These are phyloP conservation scores for Lepidocyrtinus sp. DNA, from an alignment of 2,888 invertebrate species.

Conservation along the genomic window DNA sequence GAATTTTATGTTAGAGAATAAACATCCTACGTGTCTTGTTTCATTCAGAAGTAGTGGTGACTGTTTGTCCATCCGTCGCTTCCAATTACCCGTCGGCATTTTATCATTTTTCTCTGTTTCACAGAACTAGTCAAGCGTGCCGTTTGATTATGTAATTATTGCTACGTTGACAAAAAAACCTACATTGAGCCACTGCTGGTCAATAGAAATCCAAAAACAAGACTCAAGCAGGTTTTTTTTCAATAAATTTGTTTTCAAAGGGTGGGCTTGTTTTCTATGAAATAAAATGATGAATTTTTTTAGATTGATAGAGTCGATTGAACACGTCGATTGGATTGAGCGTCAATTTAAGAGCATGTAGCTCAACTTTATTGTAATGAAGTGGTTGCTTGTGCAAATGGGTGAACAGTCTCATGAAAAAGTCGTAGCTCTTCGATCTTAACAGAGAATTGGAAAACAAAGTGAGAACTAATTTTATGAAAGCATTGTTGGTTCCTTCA, in stretches of 20 bases:
- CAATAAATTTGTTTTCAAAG: neutral
- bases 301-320: constrained; percentile 37
- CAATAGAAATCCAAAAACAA: constrained; percentile 1
- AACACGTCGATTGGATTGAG: constrained; percentile 24
- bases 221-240: neutral
- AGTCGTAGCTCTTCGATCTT: too few relatives aligned
- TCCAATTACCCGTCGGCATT: neutral
- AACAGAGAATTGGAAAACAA: too few relatives aligned
- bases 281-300: constrained; percentile 2
- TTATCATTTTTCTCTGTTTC: neutral
- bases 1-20: too few relatives aligned
- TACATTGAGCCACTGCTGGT: neutral
- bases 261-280: neutral
- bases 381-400: too few relatives aligned
- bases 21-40: neutral
- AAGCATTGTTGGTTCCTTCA: too few relatives aligned
- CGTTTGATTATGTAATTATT: constrained; percentile 41
- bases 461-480: too few relatives aligned
- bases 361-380: too few relatives aligned
- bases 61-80: neutral
- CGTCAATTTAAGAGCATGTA: too few relatives aligned
- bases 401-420: too few relatives aligned
- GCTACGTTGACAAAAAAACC: neutral
- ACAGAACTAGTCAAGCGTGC: constrained; percentile 32
- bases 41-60: too few relatives aligned